Evolutionary conservation across 2,888 invertebrate genomes (phyloP).

Genomic region (Sialis fuliginosa): DNA sequence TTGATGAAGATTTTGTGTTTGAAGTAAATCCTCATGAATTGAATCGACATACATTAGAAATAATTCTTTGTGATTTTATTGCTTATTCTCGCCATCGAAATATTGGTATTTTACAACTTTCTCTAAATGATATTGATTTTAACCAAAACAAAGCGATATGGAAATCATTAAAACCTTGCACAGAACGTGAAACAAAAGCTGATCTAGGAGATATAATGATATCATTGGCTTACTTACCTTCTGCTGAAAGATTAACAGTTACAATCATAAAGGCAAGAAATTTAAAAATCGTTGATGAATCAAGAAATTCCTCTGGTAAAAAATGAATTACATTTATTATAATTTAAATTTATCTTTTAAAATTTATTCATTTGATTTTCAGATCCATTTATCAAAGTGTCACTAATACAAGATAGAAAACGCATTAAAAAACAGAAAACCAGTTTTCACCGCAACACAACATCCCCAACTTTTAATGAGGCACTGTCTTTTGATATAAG

Average conservation of each 20-base stretch:
- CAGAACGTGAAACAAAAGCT: conserved; percentile 27
- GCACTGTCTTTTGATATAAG: conserved; percentile 29
- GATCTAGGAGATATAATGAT: conserved; percentile 37
- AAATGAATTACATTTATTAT: conserved; percentile 1
- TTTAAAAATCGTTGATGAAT: conserved; percentile 25
- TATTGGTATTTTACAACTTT: conserved; percentile 39
- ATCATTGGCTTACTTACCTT: conserved; percentile 32
- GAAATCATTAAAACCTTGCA: conserved; percentile 33
- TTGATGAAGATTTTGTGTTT: conserved; percentile 51
- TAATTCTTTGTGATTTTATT: conserved; percentile 45
- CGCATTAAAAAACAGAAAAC: conserved; percentile 31
- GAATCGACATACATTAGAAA: conserved; percentile 35
- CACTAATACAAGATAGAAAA: conserved; percentile 25
- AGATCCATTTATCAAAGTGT: conserved; percentile 32
- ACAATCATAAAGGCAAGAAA: conserved; percentile 37
- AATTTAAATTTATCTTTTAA: not conserved
- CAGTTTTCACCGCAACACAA: conserved; percentile 27
- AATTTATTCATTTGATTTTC: conserved; percentile 9
- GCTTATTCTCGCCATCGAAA: conserved; percentile 44
- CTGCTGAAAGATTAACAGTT: conserved; percentile 38
- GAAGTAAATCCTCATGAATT: conserved; percentile 36
- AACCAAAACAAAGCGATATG: conserved; percentile 35
- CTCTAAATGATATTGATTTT: conserved; percentile 34
- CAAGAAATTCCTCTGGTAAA: conserved; percentile 23
- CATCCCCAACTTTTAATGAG: conserved; percentile 32